Evolutionary conservation across 1,140 invertebrate genomes (phyloP).

Genomic region (Eriocheir sinensis): DNA sequence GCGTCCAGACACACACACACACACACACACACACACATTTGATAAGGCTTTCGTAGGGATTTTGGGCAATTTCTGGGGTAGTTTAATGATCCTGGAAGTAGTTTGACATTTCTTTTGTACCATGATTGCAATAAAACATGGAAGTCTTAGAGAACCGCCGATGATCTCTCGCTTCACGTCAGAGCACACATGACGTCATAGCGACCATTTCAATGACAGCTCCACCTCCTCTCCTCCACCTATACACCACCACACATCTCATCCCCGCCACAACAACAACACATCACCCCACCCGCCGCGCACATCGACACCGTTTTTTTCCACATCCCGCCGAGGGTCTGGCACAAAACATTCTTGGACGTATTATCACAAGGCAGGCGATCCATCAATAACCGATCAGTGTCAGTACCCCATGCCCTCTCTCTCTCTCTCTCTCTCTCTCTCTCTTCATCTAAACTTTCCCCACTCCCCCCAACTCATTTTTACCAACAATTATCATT

Average conservation of each 20-base stretch:
- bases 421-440: slow-evolving; percentile 46
- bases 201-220: no score
- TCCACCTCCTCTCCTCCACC: no score
- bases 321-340: not conserved
- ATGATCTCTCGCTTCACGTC: no score
- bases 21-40: no score
- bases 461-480: not conserved
- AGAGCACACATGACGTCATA: not conserved
- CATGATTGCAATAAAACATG: no score
- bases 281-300: not conserved
- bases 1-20: no score
- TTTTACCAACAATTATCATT: not conserved
- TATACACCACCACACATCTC: no score
- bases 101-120: no score
- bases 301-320: not conserved
- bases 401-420: slow-evolving; percentile 20
- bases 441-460: slow-evolving; percentile 4
- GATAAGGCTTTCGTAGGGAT: no score
- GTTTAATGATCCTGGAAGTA: no score
- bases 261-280: not conserved
- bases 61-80: no score
- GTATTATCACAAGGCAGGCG: slow-evolving; percentile 27
- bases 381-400: slow-evolving; percentile 51
- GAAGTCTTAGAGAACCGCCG: no score
- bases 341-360: not conserved